Evolutionary conservation across 2,113 vertebrate genomes (phyloP), one percentile per base, ranked within the genome.

Genomic region (Sorex araneus): DNA sequence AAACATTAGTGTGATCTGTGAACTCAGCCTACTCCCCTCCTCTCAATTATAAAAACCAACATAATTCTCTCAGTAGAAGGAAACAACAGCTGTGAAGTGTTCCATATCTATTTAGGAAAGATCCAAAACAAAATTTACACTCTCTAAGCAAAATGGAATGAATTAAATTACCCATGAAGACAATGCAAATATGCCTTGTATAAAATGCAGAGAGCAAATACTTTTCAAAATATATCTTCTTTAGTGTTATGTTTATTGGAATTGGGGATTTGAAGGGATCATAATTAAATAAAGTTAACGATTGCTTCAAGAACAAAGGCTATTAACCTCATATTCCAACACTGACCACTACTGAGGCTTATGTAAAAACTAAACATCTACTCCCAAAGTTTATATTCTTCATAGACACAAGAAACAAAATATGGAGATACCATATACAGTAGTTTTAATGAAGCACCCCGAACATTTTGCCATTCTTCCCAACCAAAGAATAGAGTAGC

Each of bases 91-190:
- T 77, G 64, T 77, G 36, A 89, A 93, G 93, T 67, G 13, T 11
- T 90, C 2, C 18, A 92, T 32, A 78, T 60, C 28, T 91, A 16
- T 86, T 87, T 69, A 76, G 25, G 28, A 91, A 88, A 79, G 34
- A 85, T 71, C 50, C 3, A 73, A 90, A 94, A 87, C 34, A 93
- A 83, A 94, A 92, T n/a, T 57, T 5, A 63, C 66, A 16, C 23
- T 89, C 92, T 92, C 87, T 81, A 60, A 60, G 57, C 18, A 60
- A 60, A 60, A 87, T 15, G 45, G 25, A 87, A 78, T 82, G 82
- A 74, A 69, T 69, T 34, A 70, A 87, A 84, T 15, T 84, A 86
- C 13, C 34, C 87, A 60, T 78, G 67, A 90, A 50, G 43, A 27
- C 50, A 83, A 83, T 84, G 89, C 66, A 93, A 94, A 43, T 30